Evolutionary conservation across 2,888 invertebrate species (phyloP), one percentile per base, ranked within the genome.

Genomic region (Pediacus dermestoides): DNA sequence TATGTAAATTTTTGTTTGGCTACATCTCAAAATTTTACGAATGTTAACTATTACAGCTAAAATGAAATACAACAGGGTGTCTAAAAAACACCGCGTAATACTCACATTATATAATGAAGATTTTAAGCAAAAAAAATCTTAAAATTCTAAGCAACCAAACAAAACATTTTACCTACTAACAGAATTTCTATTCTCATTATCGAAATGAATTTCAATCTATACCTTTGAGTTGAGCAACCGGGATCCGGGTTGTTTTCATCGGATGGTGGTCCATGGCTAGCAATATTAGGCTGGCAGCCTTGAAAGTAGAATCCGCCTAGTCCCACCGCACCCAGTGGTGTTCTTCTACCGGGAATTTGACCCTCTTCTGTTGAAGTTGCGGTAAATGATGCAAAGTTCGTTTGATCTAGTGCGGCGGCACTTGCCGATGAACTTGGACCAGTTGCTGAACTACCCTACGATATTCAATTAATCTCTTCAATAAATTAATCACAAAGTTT

Each of bases 221-320:
- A 56, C 16, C 53, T 54, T 36, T 57, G 57, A 12, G 39, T 36
- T 4, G 62, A 54, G 42, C 76, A 78, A 21, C 75, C 76, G 8
- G 78, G 78, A 63, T 83, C 82, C 0, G 85, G 85, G 63, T 85
- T 82, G 64, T 89, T 89, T 66, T 88, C 89, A 61, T 89, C 88
- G 3, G 83, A 82, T 14, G 71, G 71, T 22, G 68, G 69, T 31
- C 66, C 68, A 35, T 65, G 64, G 27, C 56, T 60, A 2, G 69
- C 67, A 4, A 68, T 63, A 34, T 70, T 68, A 41, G 68, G 70
- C 28, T 68, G 65, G 64, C 75, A 73, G 34, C 76, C 76, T 63
- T 86, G 87, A 67, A 88, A 88, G 70, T 88, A 89, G 70, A 88
- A 89, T n/a, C 88, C 88, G 13, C 89, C 87, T 15, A 90, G 73